phyloP scores from a whole-genome alignment of 1,140 invertebrate genomes.

The Nebria ingens region DNA sequence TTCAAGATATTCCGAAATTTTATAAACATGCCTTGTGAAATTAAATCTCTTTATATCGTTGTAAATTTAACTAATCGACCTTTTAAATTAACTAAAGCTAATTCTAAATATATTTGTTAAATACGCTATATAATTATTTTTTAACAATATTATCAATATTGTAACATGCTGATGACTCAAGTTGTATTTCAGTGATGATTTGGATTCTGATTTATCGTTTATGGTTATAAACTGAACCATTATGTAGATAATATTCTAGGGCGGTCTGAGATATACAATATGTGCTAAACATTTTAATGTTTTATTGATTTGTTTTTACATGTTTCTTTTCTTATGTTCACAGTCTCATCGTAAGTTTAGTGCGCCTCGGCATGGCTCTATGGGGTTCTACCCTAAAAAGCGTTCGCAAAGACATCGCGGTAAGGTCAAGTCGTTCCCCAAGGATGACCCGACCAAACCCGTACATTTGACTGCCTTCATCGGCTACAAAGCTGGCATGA shows the following conservation, averaged over 20 bases:
- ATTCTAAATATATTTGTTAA: constrained; percentile 9
- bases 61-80: too few relatives aligned
- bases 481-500: constrained; percentile 99
- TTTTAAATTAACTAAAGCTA: too few relatives aligned
- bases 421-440: constrained; percentile 99
- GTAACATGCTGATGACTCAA: constrained; percentile 18
- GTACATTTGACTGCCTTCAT: constrained; percentile 97
- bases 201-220: constrained; percentile 31
- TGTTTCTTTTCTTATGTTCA: constrained; percentile 31
- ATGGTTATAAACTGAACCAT: constrained; percentile 34
- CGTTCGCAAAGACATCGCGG: constrained; percentile 90
- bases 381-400: constrained; percentile 99
- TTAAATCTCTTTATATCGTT: too few relatives aligned
- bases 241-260: constrained; percentile 41
- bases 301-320: constrained; percentile 1
- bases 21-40: too few relatives aligned
- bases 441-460: constrained; percentile 92
- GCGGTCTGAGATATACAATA: constrained; percentile 37
- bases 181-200: constrained; percentile 31
- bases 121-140: constrained; percentile 13
- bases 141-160: constrained; percentile 11
- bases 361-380: constrained; percentile 97
- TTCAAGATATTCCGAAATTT: constrained; percentile 6
- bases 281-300: neutral
- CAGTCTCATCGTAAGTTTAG: constrained; percentile 99